A percentile compares a stretch with the other conserved stretches of the same genome.
Evolutionary conservation across 2,113 vertebrate genomes (phyloP).

Genomic region (Axis porcinus): DNA sequence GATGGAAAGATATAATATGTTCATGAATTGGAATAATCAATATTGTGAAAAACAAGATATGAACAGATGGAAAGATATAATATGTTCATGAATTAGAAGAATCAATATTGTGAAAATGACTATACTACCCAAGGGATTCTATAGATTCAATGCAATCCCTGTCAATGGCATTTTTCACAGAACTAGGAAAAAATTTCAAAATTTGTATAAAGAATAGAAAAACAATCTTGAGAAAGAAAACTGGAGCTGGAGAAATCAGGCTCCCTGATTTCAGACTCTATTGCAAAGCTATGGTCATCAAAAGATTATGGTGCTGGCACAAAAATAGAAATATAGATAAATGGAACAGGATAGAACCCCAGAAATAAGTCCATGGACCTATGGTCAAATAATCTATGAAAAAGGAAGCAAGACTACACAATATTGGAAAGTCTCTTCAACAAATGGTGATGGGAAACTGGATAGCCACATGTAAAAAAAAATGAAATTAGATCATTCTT

Average conservation of each 20-base stretch:
- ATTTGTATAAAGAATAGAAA: not conserved
- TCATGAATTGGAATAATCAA: not conserved
- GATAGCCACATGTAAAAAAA: not conserved
- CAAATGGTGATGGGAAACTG: not conserved
- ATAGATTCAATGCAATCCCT: not conserved
- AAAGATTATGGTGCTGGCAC: not conserved
- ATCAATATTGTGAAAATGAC: not conserved
- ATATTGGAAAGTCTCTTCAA: not conserved
- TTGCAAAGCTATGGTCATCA: not conserved
- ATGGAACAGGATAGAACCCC: not conserved
- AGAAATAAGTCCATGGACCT: not conserved
- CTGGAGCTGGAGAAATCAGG: not conserved
- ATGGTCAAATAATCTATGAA: not conserved
- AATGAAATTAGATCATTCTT: not conserved
- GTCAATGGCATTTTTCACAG: not conserved
- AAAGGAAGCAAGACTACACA: not conserved
- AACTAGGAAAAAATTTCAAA: not conserved
- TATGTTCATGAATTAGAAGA: not conserved
- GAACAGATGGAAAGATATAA: not conserved
- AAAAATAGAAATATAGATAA: not conserved
- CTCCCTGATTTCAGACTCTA: not conserved
- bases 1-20: not conserved
- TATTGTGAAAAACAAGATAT: not conserved
- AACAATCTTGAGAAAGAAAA: not conserved
- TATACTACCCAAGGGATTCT: not conserved